These are phyloP conservation scores for Eidolon dupreanum DNA, from an alignment of 2,797 vertebrate genomes.

Conservation along the genomic window DNA sequence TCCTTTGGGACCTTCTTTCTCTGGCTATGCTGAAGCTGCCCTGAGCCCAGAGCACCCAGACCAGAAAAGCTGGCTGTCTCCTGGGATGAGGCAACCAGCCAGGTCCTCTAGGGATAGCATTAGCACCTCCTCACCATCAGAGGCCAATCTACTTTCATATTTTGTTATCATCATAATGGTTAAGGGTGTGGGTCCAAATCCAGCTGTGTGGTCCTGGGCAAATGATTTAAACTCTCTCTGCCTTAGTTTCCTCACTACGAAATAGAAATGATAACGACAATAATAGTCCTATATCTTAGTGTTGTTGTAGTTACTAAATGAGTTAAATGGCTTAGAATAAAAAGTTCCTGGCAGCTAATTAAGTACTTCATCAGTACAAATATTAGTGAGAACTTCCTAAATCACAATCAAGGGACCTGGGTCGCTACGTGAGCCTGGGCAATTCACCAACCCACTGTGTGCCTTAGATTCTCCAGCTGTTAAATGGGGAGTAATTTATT, in stretches of 20 bases:
- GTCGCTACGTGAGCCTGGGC: neutral
- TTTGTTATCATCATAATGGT: no score
- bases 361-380: neutral
- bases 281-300: neutral
- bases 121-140: neutral
- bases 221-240: neutral
- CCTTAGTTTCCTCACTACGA: neutral
- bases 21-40: neutral
- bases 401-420: neutral
- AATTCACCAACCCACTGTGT: neutral
- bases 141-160: neutral
- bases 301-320: neutral
- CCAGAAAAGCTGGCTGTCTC: rapidly evolving
- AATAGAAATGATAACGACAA: neutral
- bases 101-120: neutral
- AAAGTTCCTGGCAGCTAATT: neutral
- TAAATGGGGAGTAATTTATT: neutral
- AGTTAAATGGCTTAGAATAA: neutral
- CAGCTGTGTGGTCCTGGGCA: neutral
- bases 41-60: neutral
- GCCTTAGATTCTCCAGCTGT: slow-evolving; percentile 13
- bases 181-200: neutral
- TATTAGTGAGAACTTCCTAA: neutral
- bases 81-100: neutral
- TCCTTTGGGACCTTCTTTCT: neutral